Conservation (phyloP, 2,797 vertebrate species). For the Pteronotus mesoamericanus region DNA sequence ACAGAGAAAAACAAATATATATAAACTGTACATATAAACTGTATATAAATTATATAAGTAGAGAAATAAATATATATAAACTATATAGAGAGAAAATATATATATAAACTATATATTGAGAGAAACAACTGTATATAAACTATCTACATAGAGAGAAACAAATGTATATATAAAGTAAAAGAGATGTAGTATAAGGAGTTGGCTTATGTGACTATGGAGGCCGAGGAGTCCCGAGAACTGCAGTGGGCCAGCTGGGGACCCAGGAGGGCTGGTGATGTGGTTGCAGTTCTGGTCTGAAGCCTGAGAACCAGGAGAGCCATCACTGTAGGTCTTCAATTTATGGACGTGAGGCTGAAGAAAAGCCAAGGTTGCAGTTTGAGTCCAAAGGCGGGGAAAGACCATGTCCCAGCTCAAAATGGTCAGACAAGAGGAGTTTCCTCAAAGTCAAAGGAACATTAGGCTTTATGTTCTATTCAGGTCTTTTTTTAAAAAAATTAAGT, state of each 20-base stretch:
- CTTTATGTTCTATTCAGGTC: neutral
- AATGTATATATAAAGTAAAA: neutral
- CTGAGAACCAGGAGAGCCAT: neutral
- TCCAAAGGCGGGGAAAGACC: neutral
- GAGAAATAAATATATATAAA: neutral
- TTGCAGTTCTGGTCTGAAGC: neutral
- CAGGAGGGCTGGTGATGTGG: neutral
- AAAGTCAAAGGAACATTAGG: neutral
- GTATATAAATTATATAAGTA: neutral
- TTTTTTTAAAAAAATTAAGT: too few species aligned
- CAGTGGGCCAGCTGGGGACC: neutral
- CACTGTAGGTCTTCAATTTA: neutral
- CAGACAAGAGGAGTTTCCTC: neutral
- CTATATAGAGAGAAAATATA: neutral
- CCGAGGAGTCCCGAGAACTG: neutral
- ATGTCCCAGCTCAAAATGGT: neutral
- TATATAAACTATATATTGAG: neutral
- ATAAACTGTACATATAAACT: too few species aligned
- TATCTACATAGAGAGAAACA: neutral
- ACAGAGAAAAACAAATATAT: neutral
- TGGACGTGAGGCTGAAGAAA: neutral
- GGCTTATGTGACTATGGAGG: neutral
- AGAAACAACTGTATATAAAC: neutral
- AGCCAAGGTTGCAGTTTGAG: neutral
- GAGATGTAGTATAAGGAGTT: neutral